Conservation (phyloP, 1,140 invertebrate species). For the Triops cancriformis region DNA sequence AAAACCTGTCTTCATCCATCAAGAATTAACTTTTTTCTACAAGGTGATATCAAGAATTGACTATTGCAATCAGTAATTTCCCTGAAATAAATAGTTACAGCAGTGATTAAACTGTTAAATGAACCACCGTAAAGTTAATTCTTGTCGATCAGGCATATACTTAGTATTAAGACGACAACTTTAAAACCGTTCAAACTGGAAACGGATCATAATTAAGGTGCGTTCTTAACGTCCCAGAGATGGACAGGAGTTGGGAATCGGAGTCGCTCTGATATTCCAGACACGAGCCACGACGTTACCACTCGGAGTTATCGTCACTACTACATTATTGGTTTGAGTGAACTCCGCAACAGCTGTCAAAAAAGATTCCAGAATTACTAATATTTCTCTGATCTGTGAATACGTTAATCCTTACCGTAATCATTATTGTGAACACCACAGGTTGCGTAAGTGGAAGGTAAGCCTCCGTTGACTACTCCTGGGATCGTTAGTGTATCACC, state of each 20-base stretch:
- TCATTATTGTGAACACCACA: neutral
- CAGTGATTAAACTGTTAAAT: too few relatives aligned
- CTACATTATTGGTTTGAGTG: neutral
- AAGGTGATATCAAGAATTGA: too few relatives aligned
- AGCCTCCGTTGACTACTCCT: neutral
- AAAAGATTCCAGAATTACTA: neutral
- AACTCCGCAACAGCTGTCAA: neutral
- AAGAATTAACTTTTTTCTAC: too few relatives aligned
- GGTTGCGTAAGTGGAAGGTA: neutral
- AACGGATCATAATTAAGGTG: too few relatives aligned
- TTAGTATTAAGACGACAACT: too few relatives aligned
- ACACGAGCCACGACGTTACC: neutral
- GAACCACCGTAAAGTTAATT: too few relatives aligned
- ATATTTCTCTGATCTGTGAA: neutral
- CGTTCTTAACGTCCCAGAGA: too few relatives aligned
- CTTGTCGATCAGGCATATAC: too few relatives aligned
- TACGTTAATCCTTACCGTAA: neutral
- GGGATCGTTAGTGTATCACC: neutral
- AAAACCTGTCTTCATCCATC: too few relatives aligned
- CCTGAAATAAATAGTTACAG: too few relatives aligned
- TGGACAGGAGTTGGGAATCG: neutral
- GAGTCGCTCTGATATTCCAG: neutral
- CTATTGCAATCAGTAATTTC: too few relatives aligned
- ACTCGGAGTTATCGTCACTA: neutral
- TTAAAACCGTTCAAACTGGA: too few relatives aligned